phyloP scores from a whole-genome alignment of 1,140 invertebrate species.

The Pectinophora gossypiella region DNA sequence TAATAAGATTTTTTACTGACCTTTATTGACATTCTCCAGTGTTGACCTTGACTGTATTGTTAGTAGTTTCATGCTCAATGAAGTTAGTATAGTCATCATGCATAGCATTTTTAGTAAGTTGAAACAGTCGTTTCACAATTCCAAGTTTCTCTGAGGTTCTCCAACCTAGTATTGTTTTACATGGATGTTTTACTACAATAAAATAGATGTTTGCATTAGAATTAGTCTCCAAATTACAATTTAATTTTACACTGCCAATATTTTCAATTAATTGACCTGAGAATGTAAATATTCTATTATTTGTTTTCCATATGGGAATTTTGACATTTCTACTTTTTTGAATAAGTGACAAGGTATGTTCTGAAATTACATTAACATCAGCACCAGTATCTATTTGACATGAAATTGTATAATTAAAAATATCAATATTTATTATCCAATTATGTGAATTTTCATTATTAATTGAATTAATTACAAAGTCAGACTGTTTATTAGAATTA shows the following conservation, averaged over 20 bases:
- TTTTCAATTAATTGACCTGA: slow-evolving; percentile 5
- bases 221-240: no score
- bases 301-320: slow-evolving; percentile 1
- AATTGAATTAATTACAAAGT: neutral
- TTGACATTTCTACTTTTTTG: neutral
- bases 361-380: slow-evolving; percentile 2
- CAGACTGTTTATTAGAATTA: neutral
- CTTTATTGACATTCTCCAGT: neutral
- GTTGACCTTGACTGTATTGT: neutral
- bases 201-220: no score
- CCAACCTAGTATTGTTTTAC: no score
- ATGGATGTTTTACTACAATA: no score
- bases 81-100: no score
- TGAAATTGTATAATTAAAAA: neutral
- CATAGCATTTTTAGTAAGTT: no score
- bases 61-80: neutral
- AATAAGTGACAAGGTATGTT: neutral
- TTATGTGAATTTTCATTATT: neutral
- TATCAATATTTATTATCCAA: slow-evolving; percentile 1
- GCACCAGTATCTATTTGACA: slow-evolving; percentile 1
- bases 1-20: neutral
- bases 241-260: slow-evolving; percentile 6
- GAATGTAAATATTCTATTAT: slow-evolving; percentile 7
- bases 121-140: no score
- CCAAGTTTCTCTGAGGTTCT: no score